These are phyloP conservation scores for Takifugu flavidus DNA, from an alignment of 2,113 vertebrate species.

Conservation along the genomic window DNA sequence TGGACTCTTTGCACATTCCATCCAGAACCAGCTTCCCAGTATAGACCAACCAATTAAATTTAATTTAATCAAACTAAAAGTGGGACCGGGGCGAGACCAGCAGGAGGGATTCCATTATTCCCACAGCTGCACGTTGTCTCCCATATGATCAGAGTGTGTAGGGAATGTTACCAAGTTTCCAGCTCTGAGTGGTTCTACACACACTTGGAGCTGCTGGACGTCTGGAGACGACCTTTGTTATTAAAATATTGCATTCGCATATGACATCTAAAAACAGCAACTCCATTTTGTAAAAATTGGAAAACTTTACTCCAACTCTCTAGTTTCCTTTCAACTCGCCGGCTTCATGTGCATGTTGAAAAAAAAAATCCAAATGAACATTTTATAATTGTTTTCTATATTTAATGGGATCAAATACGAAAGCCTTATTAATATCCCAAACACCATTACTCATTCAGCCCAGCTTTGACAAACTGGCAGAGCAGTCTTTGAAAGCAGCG, in stretches of 20 bases:
- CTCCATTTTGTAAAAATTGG: background rate
- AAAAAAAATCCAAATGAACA: background rate
- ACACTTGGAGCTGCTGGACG: too few species aligned
- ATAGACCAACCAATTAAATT: too few species aligned
- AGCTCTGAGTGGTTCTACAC: too few species aligned
- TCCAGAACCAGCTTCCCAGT: too few species aligned
- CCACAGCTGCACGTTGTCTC: too few species aligned
- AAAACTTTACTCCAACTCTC: background rate
- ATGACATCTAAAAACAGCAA: background rate
- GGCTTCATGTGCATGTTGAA: background rate
- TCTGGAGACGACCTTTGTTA: too few species aligned
- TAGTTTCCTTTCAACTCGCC: background rate
- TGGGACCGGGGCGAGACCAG: too few species aligned
- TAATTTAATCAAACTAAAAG: too few species aligned
- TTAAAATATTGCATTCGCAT: background rate
- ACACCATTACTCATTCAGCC: background rate
- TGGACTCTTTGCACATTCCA: too few species aligned
- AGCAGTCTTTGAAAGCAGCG: constrained; percentile 11
- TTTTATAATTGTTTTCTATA: background rate
- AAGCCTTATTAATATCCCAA: background rate
- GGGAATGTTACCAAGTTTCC: too few species aligned
- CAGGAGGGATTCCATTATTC: too few species aligned
- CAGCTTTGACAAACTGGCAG: background rate
- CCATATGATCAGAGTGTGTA: too few species aligned
- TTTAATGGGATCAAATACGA: background rate